Base-by-base conservation (phyloP, 1,140 invertebrate genomes). In the Lamellibrachia luymesi region DNA sequence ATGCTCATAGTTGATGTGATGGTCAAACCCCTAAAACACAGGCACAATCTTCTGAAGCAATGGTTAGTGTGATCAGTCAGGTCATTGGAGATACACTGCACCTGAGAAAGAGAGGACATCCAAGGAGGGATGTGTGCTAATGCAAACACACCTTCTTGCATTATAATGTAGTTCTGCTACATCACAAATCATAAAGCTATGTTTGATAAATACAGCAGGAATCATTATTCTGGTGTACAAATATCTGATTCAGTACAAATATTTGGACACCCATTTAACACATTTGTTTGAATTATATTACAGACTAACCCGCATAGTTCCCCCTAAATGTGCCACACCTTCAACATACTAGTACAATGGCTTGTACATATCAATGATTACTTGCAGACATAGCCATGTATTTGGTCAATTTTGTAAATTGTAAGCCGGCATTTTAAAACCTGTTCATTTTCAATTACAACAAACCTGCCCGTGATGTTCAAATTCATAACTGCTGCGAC, bases 1-100 rank as follows among this genome's bases (percentile, higher is more conserved):
- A 94, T 96, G 96, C 93, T 96, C 96, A 91, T 95, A 94, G 38
- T 94, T 94, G 7, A 96, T 96, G 92, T 96, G 96, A 93, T 95
- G 94, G 64, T 96, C 95, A 95, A 96, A 96, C 7, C 96, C 96
- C 95, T 96, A 93, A n/a, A 93, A 93, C 13, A 94, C 89, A 90
- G 13, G 25, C 64, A 80, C 64, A 17, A 17, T 22, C 1, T 17
- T 22, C 64, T 80, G 64, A 80, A 80, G 91, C n/a, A 93, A 22
- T 80, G 13, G 64, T 17, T 17, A 80, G 64, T 22, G 64, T 22
- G 52, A 80, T 80, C 5, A 17, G 17, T 10, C 64, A 80, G 2
- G 25, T 80, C 64, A 80, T 2, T 80, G 13, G 8, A 80, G 64
- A 17, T 22, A 10, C 13, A 80, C 64, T 80, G 64, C 64, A 80